Percentiles rank a stretch among this genome's conserved stretches.
Conservation (phyloP, 2,888 invertebrate genomes). For the Cynaeus angustus region DNA sequence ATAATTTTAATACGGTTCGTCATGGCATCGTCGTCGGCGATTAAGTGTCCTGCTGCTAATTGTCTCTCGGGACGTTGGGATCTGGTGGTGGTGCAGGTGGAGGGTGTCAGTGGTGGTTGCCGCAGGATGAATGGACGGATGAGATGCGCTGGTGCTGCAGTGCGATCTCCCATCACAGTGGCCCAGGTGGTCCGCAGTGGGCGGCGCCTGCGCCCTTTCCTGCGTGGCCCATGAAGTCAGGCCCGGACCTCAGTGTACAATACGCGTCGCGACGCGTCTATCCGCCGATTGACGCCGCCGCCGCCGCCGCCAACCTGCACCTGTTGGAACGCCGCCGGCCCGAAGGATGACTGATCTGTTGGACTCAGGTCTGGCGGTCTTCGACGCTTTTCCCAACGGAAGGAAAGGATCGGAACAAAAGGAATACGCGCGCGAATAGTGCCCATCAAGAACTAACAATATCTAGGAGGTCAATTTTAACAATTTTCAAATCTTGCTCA, state of each 20-base stretch:
- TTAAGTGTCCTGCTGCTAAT: conserved; percentile 41
- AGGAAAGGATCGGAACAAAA: conserved; percentile 48
- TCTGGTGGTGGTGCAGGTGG: conserved; percentile 40
- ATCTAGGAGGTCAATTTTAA: conserved; percentile 55
- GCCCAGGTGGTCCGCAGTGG: conserved; percentile 69
- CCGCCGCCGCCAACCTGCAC: conserved; percentile 54
- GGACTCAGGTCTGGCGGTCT: conserved; percentile 49
- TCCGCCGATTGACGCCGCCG: conserved; percentile 53
- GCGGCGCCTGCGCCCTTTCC: conserved; percentile 64
- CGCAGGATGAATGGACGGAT: conserved; percentile 60
- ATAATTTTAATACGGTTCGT: conserved; percentile 30
- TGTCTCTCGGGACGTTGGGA: conserved; percentile 25
- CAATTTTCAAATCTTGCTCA: conserved; percentile 63
- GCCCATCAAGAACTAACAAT: conserved; percentile 53
- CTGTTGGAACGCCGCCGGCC: conserved; percentile 59
- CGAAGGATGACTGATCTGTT: conserved; percentile 46
- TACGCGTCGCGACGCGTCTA: conserved; percentile 60
- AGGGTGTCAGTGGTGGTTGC: conserved; percentile 50
- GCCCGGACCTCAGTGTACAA: conserved; percentile 62
- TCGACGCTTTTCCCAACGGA: conserved; percentile 51
- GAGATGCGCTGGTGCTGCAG: conserved; percentile 53
- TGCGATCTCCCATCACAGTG: conserved; percentile 61
- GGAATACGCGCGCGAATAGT: conserved; percentile 53
- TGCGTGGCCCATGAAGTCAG: conserved; percentile 56
- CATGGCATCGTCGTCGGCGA: conserved; percentile 29